Evolutionary conservation across 2,797 vertebrate genomes (phyloP).

Genomic region (Hypotaenidia okinawae): DNA sequence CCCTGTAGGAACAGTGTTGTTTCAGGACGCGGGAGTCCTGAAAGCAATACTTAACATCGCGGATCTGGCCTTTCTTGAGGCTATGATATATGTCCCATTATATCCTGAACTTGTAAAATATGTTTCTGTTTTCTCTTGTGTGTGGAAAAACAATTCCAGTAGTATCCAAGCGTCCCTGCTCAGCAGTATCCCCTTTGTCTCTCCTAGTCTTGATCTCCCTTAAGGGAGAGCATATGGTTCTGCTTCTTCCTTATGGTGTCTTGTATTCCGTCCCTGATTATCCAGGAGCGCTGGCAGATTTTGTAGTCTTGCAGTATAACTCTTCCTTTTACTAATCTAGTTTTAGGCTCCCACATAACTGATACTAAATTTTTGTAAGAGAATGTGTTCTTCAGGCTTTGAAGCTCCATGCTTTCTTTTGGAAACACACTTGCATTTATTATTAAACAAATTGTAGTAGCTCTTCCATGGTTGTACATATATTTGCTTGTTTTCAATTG

Average conservation of each 20-base stretch:
- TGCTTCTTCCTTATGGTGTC: background rate
- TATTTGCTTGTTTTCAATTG: background rate
- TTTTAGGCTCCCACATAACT: background rate
- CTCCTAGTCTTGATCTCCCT: background rate
- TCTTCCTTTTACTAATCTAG: background rate
- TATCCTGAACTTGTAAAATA: background rate
- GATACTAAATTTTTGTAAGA: background rate
- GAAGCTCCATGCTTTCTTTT: background rate
- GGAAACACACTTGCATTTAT: background rate
- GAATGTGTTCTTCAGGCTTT: background rate
- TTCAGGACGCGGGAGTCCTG: rapidly evolving
- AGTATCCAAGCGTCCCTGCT: background rate
- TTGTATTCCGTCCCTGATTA: background rate
- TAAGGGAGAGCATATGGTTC: background rate
- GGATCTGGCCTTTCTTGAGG: background rate
- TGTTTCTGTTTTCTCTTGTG: background rate
- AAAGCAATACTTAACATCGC: background rate
- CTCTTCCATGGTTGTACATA: background rate
- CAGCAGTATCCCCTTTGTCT: slow-evolving; percentile 28
- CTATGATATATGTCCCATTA: rapidly evolving
- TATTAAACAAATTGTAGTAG: background rate
- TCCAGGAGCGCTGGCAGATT: background rate
- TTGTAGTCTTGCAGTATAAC: background rate
- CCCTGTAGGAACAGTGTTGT: background rate
- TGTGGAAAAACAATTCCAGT: background rate